Evolutionary conservation across 2,888 invertebrate genomes (phyloP), one percentile per base, ranked within the genome.

Genomic region (Baronia brevicornis): DNA sequence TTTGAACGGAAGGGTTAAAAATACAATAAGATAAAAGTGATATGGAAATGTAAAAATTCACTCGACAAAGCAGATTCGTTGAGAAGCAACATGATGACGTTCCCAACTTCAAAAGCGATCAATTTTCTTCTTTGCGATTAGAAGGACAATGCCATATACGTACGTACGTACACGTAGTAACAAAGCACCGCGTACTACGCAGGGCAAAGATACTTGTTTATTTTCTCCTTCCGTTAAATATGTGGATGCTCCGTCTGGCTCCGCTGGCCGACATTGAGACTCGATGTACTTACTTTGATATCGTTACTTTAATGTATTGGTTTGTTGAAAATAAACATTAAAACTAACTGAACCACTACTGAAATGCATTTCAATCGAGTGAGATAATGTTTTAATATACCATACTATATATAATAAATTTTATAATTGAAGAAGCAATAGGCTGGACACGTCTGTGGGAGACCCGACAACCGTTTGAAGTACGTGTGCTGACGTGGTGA

Each of bases 281-380:
- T 15, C 21, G 8, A 19, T 13, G 26, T 28, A 29, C 24, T 29
- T 30, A 36, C 21, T 35, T 17, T 22, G 30, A 26, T 30, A 30
- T 27, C 18, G 35, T 11, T 30, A 9, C 22, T 25, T 26, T 27
- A 36, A 36, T 36, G 30, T 28, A 36, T 36, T 30, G 26, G 30
- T 30, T 36, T 30, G 26, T 27, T 36, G 30, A 30, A n/a, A n/a
- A 18, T 13, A 29, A 36, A 36, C 26, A 17, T 5, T 20, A 11
- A 24, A 20, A 14, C n/a, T 9, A 20, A 26, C 12, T 21, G 12
- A 3, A 3, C 9, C 9, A 22, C n/a, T n/a, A n/a, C n/a, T n/a
- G n/a, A n/a, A n/a, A n/a, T n/a, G n/a, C n/a, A n/a, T n/a, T n/a
- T n/a, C n/a, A n/a, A n/a, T n/a, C n/a, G n/a, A n/a, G n/a, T n/a